Conservation (phyloP, 2,113 vertebrate genomes). For the Saccopteryx leptura region DNA sequence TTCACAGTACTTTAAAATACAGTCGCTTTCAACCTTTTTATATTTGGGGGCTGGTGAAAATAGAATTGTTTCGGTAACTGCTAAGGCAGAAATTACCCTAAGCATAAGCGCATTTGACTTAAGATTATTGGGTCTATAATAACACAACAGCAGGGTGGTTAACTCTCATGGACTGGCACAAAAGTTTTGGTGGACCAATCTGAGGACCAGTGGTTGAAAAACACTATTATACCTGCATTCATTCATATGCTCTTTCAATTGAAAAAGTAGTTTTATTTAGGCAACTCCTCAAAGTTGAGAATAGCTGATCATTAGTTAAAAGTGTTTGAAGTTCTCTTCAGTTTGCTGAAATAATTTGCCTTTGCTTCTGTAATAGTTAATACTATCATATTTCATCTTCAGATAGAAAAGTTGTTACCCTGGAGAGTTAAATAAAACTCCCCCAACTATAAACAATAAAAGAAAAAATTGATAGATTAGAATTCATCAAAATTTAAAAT, state of each 20-base stretch:
- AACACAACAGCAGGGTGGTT: too few relatives aligned
- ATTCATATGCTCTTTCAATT: not conserved
- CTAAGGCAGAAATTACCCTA: too few relatives aligned
- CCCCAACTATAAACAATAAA: not conserved
- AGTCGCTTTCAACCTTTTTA: too few relatives aligned
- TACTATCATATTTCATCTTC: constrained; percentile 45
- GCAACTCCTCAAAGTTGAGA: constrained; percentile 23
- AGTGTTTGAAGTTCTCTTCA: constrained; percentile 34
- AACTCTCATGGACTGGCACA: too few relatives aligned
- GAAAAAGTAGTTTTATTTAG: constrained; percentile 46
- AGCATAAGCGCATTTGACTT: too few relatives aligned
- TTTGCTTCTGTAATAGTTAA: not conserved
- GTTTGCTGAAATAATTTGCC: constrained; percentile 47
- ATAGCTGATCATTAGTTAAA: constrained; percentile 26
- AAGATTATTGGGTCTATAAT: too few relatives aligned
- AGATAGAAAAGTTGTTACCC: not conserved
- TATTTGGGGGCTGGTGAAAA: too few relatives aligned
- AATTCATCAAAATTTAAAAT: constrained; percentile 39
- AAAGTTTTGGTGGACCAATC: too few relatives aligned
- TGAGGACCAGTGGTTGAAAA: too few relatives aligned
- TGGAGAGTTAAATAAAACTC: not conserved
- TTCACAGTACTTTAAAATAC: not conserved
- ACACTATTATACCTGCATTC: not conserved
- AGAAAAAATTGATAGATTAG: constrained; percentile 44
- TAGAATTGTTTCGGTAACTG: too few relatives aligned